phyloP scores from a whole-genome alignment of 1,140 invertebrate genomes.

The Drosophila ogumai region DNA sequence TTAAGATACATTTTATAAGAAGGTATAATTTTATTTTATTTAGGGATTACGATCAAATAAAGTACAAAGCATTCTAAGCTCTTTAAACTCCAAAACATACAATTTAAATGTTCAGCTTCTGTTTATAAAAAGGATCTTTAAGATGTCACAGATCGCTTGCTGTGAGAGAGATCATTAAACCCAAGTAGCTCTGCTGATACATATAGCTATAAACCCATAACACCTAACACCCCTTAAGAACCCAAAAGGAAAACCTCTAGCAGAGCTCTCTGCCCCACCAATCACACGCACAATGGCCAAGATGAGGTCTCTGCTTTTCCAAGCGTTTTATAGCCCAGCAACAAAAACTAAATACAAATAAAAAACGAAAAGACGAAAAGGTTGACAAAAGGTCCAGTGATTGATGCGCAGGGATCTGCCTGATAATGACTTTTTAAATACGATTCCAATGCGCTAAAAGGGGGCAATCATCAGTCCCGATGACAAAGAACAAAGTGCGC shows the following conservation, averaged over 20 bases:
- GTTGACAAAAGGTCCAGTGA: constrained; percentile 57
- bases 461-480: constrained; percentile 58
- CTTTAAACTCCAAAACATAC: too few relatives aligned
- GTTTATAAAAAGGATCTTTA: neutral
- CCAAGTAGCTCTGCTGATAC: neutral
- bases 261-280: constrained; percentile 19
- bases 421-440: constrained; percentile 82
- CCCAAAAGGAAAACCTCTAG: constrained; percentile 6
- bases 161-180: constrained; percentile 1
- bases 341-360: constrained; percentile 1
- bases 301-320: constrained; percentile 15
- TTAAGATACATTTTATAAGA: neutral
- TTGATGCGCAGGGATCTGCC: constrained; percentile 48
- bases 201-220: too few relatives aligned
- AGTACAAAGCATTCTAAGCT: neutral
- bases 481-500: constrained; percentile 50
- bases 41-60: neutral
- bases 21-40: neutral
- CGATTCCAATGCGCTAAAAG: constrained; percentile 75
- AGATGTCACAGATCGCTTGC: neutral
- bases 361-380: constrained; percentile 11
- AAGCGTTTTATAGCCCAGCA: constrained; percentile 37
- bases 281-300: constrained; percentile 29
- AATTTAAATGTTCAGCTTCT: neutral
- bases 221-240: constrained; percentile 7